These are phyloP conservation scores for Esox masquinongy DNA, from an alignment of 2,797 vertebrate species.

Conservation along the genomic window DNA sequence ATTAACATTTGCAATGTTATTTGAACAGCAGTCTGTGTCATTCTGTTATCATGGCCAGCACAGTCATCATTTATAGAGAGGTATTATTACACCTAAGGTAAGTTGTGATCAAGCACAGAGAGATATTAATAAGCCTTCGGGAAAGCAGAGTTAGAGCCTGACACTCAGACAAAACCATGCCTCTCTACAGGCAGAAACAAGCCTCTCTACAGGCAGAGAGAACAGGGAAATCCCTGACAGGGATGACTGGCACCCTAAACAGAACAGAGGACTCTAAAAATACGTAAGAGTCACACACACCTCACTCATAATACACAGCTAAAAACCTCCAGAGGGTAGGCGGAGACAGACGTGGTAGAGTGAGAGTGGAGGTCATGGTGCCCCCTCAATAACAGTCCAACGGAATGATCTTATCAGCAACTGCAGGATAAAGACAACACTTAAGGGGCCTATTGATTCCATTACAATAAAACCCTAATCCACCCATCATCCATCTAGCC, in stretches of 20 bases:
- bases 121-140: slow-evolving; percentile 52
- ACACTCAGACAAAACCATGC: background rate
- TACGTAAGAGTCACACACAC: slow-evolving; percentile 66
- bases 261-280: slow-evolving; percentile 64
- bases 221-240: slow-evolving; percentile 60
- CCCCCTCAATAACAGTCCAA: slow-evolving; percentile 54
- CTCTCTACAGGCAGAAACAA: slow-evolving; percentile 28
- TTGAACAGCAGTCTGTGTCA: too few species aligned
- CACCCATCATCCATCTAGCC: slow-evolving; percentile 60
- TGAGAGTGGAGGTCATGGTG: slow-evolving; percentile 62
- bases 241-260: slow-evolving; percentile 59
- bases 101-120: slow-evolving; percentile 50
- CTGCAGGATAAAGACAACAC: slow-evolving; percentile 69
- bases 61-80: slow-evolving; percentile 48
- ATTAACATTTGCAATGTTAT: too few species aligned
- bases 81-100: background rate
- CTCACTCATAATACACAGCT: slow-evolving; percentile 62
- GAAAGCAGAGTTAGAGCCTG: slow-evolving; percentile 38
- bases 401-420: slow-evolving; percentile 76
- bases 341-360: slow-evolving; percentile 27
- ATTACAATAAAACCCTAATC: slow-evolving; percentile 73
- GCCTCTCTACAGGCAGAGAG: slow-evolving; percentile 11
- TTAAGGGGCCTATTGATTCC: slow-evolving; percentile 72
- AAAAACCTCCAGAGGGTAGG: slow-evolving; percentile 5
- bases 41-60: too few species aligned